Conservation (phyloP, 1,140 invertebrate genomes). For the Drosophila ananassae region DNA sequence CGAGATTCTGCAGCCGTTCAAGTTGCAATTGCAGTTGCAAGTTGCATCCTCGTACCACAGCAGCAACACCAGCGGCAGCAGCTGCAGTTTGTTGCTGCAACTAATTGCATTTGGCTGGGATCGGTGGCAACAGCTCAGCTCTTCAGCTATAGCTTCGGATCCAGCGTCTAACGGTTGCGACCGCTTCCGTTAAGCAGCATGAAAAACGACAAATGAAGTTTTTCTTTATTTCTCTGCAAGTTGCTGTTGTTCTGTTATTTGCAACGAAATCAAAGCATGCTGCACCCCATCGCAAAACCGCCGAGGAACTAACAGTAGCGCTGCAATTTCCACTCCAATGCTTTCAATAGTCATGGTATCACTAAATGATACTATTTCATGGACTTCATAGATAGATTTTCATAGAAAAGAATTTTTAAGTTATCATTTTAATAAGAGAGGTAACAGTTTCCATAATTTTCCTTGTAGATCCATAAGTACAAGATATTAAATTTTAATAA, state of each 20-base stretch:
- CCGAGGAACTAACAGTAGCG: slow-evolving; percentile 59
- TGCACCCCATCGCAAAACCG: slow-evolving; percentile 42
- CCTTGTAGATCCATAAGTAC: no score
- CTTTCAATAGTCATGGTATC: slow-evolving; percentile 5
- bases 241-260: slow-evolving; percentile 40
- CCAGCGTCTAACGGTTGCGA: slow-evolving; percentile 53
- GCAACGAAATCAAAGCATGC: slow-evolving; percentile 71
- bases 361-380: neutral
- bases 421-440: no score
- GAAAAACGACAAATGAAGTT: slow-evolving; percentile 60
- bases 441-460: no score
- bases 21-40: slow-evolving; percentile 1
- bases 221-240: slow-evolving; percentile 37
- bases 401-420: no score
- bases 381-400: neutral
- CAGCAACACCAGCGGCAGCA: slow-evolving; percentile 40
- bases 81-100: slow-evolving; percentile 81
- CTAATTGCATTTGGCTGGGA: slow-evolving; percentile 77
- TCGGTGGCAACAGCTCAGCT: slow-evolving; percentile 58
- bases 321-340: slow-evolving; percentile 58
- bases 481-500: no score
- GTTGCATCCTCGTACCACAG: slow-evolving; percentile 44
- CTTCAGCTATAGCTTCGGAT: slow-evolving; percentile 34
- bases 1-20: slow-evolving; percentile 15
- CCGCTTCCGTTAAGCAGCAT: slow-evolving; percentile 60